Evolutionary conservation across 2,113 vertebrate species (phyloP).

Genomic region (Callithrix jacchus): DNA sequence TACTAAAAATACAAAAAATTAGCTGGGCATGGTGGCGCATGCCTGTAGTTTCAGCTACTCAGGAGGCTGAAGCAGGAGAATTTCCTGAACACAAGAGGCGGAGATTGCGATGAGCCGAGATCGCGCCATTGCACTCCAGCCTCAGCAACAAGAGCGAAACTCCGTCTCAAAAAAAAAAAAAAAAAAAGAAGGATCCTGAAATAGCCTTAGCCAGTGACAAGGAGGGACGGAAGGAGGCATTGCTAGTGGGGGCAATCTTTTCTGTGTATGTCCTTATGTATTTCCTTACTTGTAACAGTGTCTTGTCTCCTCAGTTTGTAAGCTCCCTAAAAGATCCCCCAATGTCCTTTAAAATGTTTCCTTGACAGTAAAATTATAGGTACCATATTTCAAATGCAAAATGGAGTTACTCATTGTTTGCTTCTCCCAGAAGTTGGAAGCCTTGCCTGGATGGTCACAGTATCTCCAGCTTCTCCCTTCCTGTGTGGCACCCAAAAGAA

Average conservation of each 20-base stretch:
- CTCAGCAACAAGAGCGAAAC: too few species aligned
- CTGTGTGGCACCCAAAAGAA: background rate
- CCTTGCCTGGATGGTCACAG: background rate
- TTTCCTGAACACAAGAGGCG: too few species aligned
- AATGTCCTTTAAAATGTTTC: background rate
- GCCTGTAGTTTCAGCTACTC: too few species aligned
- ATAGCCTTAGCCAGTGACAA: background rate
- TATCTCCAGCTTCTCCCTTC: background rate
- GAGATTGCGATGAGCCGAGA: too few species aligned
- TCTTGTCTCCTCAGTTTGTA: background rate
- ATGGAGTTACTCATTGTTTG: background rate
- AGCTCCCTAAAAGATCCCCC: constrained; percentile 8
- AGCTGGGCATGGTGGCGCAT: too few species aligned
- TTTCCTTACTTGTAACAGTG: background rate
- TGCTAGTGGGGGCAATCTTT: background rate
- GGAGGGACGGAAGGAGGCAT: background rate
- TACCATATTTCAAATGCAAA: constrained; percentile 43
- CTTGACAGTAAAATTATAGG: constrained; percentile 33
- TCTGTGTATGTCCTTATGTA: background rate
- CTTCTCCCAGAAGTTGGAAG: background rate
- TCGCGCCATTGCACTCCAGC: too few species aligned
- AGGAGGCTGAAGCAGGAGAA: too few species aligned
- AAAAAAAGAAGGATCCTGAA: background rate
- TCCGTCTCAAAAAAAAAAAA: too few species aligned
- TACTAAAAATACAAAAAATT: too few species aligned